Percentiles rank a stretch among this genome's conserved stretches.
Evolutionary conservation across 2,888 invertebrate genomes (phyloP).

Genomic region (Selenia dentaria): DNA sequence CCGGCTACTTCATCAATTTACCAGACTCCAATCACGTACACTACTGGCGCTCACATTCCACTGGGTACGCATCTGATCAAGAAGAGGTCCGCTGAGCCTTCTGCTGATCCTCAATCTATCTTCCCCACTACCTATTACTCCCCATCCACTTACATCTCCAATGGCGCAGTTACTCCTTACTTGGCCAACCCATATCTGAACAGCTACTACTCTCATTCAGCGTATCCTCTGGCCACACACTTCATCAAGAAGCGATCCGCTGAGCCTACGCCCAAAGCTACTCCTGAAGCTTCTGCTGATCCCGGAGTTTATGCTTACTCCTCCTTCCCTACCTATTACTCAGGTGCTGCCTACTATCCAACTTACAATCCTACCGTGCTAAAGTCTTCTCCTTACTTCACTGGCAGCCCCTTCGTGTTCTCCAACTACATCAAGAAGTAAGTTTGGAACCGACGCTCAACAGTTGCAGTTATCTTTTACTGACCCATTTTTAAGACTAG

Average conservation of each 20-base stretch:
- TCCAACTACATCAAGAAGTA: conserved; percentile 36
- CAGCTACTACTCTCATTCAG: conserved; percentile 13
- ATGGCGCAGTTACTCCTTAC: conserved; percentile 4
- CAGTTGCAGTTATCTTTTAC: too few relatives aligned
- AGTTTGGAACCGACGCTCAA: too few relatives aligned
- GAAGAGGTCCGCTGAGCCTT: conserved; percentile 36
- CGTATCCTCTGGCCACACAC: conserved; percentile 44
- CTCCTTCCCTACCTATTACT: conserved; percentile 4
- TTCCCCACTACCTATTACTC: conserved; percentile 42
- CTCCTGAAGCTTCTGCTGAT: conserved; percentile 30
- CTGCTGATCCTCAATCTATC: conserved; percentile 9
- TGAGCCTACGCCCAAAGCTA: conserved; percentile 16
- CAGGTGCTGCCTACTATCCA: conserved; percentile 2
- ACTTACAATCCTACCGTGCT: conserved; percentile 2
- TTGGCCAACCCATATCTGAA: conserved; percentile 14
- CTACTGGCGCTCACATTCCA: conserved; percentile 5
- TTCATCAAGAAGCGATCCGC: conserved; percentile 61
- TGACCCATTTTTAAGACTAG: too few relatives aligned
- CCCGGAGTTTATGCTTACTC: not conserved
- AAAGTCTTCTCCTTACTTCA: conserved; percentile 1
- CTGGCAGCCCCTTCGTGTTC: conserved; percentile 28
- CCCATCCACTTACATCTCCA: conserved; percentile 19
- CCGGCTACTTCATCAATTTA: not conserved
- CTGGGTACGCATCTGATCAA: conserved; percentile 25
- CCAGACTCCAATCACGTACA: conserved; percentile 11